A percentile compares a stretch with the other conserved stretches of the same genome.
Conservation (phyloP, 2,888 invertebrate genomes). For the Heterodera filipjevi region DNA sequence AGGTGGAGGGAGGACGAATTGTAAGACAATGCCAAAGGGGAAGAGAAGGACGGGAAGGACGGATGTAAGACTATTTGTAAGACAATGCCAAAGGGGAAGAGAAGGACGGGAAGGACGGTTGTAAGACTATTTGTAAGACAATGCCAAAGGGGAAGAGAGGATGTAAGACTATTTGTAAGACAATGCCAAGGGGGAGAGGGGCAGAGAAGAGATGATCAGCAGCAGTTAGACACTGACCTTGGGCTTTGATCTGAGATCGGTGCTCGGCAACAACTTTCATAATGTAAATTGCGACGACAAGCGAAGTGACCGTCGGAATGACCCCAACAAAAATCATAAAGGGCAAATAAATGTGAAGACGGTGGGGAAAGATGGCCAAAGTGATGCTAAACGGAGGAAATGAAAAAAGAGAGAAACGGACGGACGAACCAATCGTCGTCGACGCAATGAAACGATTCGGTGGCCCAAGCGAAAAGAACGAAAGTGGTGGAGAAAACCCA, state of each 20-base stretch:
- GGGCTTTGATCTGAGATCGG: constrained; percentile 49
- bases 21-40: constrained; percentile 33
- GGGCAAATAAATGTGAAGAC: constrained; percentile 47
- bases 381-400: constrained; percentile 30
- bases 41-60: not conserved
- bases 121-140: not conserved
- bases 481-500: constrained; percentile 56
- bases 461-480: constrained; percentile 55
- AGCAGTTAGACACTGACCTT: no score
- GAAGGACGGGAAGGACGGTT: not conserved
- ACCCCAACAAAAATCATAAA: constrained; percentile 59
- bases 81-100: constrained; percentile 31
- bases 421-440: constrained; percentile 36
- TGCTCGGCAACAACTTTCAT: constrained; percentile 59
- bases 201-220: no score
- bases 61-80: constrained; percentile 32
- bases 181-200: not conserved
- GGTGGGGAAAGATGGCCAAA: constrained; percentile 48
- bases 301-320: constrained; percentile 59
- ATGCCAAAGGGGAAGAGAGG: not conserved
- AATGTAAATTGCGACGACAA: constrained; percentile 61
- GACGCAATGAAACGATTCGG: constrained; percentile 49
- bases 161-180: not conserved
- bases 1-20: constrained; percentile 33
- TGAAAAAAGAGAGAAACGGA: not conserved